A percentile compares a stretch with the other conserved stretches of the same genome.
Evolutionary conservation across 2,888 invertebrate species (phyloP).

Genomic region (Acleris emargana): DNA sequence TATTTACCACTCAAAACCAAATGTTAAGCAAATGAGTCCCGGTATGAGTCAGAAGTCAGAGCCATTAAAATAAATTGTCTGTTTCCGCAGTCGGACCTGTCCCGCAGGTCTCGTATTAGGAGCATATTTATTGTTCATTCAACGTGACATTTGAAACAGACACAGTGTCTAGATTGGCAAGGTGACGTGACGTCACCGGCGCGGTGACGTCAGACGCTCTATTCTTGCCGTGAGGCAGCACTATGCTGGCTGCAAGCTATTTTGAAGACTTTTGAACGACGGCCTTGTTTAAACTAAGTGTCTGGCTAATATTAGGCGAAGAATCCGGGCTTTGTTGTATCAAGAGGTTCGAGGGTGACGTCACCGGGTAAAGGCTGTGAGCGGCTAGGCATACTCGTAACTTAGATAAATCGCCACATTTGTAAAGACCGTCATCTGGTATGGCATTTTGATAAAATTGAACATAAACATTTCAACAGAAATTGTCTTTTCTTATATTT

Average conservation of each 20-base stretch:
- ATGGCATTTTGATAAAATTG: slow-evolving; percentile 7
- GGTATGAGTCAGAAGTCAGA: slow-evolving; percentile 2
- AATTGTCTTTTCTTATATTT: neutral
- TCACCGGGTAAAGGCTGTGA: slow-evolving; percentile 10
- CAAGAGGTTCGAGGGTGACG: slow-evolving; percentile 29
- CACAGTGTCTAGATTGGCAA: slow-evolving; percentile 43
- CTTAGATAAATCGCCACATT: slow-evolving; percentile 28
- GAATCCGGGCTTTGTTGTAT: slow-evolving; percentile 30
- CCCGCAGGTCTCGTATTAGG: slow-evolving; percentile 17
- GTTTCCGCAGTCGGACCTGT: slow-evolving; percentile 18
- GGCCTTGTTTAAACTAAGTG: slow-evolving; percentile 36
- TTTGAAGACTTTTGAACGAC: slow-evolving; percentile 37
- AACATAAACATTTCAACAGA: neutral
- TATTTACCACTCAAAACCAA: too few relatives aligned
- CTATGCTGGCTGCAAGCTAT: slow-evolving; percentile 35
- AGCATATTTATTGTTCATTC: slow-evolving; percentile 22
- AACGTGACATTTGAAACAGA: slow-evolving; percentile 12
- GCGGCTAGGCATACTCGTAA: slow-evolving; percentile 22
- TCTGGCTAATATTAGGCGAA: slow-evolving; percentile 33
- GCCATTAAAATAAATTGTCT: slow-evolving; percentile 19
- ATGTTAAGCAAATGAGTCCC: too few relatives aligned
- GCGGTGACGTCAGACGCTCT: slow-evolving; percentile 45
- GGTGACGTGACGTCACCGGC: slow-evolving; percentile 51
- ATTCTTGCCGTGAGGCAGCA: slow-evolving; percentile 28
- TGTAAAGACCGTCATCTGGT: slow-evolving; percentile 15